These are phyloP conservation scores for Drosophila tanythrix DNA, from an alignment of 2,888 invertebrate species.

Conservation along the genomic window DNA sequence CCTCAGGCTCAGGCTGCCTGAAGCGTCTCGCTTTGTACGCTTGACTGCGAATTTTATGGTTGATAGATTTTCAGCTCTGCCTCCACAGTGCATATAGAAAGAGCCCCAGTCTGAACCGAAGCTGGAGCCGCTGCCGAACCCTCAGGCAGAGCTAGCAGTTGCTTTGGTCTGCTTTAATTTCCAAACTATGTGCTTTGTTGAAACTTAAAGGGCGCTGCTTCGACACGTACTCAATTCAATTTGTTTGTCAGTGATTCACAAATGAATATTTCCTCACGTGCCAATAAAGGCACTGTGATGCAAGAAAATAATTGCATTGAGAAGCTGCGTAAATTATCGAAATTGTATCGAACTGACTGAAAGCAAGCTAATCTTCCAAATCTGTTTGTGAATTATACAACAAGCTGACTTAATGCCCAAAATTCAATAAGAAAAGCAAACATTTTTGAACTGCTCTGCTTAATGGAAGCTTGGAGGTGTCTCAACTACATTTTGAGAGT, in stretches of 20 bases:
- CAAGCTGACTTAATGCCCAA: neutral
- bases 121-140: neutral
- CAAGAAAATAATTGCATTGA: slow-evolving; percentile 23
- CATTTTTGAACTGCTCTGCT: neutral
- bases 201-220: slow-evolving; percentile 57
- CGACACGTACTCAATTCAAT: slow-evolving; percentile 73
- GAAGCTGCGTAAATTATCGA: slow-evolving; percentile 10
- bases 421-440: neutral
- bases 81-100: slow-evolving; percentile 36
- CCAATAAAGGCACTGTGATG: slow-evolving; percentile 32
- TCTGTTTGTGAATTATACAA: slow-evolving; percentile 16
- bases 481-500: neutral
- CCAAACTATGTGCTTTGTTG: slow-evolving; percentile 42
- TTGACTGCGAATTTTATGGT: slow-evolving; percentile 80
- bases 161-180: slow-evolving; percentile 44
- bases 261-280: slow-evolving; percentile 59
- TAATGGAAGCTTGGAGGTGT: neutral
- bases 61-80: slow-evolving; percentile 75
- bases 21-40: slow-evolving; percentile 71
- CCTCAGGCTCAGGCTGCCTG: slow-evolving; percentile 15
- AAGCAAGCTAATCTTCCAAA: slow-evolving; percentile 13
- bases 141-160: neutral
- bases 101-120: slow-evolving; percentile 20
- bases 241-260: slow-evolving; percentile 50
- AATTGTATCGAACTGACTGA: neutral